Evolutionary conservation across 2,113 vertebrate genomes (phyloP), one percentile per base, ranked within the genome.

Genomic region (Anser cygnoides): DNA sequence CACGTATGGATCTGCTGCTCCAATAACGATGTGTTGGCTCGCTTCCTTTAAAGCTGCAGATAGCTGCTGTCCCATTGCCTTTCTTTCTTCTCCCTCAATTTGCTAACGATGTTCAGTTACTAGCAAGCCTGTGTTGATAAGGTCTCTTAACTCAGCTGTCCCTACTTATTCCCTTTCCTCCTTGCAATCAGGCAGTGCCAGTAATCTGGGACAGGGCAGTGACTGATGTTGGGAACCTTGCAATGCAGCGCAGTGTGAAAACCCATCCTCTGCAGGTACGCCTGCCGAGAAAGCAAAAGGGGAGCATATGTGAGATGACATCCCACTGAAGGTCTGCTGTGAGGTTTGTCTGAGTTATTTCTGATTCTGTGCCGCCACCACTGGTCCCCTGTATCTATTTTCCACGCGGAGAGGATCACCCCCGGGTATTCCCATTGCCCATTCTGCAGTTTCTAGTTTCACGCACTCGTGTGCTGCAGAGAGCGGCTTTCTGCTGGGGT

Each of bases 191-290:
- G 35, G 23, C 26, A 14, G 33, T 39, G 22, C 54, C 44, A 21
- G 54, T 35, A 67, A 31, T 61, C 25, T 2, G 2, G 23, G 43
- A 21, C 21, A 25, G 33, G 23, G 14, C 3, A 1, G 18, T 31
- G 8, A 33, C 43, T 58, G 43, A 28, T 28, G 9, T 16, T 54
- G 16, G 62, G 35, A 74, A 11, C 33, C n/a, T 37, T 54, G 54
- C 33, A 23, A 14, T 0, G 0, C 8, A 68, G 19, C 1, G 0
- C 19, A 26, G 21, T 14, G 13, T 8, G 4, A 75, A 75, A 44
- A 18, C 9, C 16, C 26, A 8, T 18, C 19, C 12, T 52, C 57
- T n/a, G 46, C 20, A 49, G 46, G 46, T 49, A 49, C 6, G 0
- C 33, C 13, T 0, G 1, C 12, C 58, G 50, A 71, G 26, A 54